Conservation (phyloP, 2,797 vertebrate genomes). For the Ctenosaura bakeri region DNA sequence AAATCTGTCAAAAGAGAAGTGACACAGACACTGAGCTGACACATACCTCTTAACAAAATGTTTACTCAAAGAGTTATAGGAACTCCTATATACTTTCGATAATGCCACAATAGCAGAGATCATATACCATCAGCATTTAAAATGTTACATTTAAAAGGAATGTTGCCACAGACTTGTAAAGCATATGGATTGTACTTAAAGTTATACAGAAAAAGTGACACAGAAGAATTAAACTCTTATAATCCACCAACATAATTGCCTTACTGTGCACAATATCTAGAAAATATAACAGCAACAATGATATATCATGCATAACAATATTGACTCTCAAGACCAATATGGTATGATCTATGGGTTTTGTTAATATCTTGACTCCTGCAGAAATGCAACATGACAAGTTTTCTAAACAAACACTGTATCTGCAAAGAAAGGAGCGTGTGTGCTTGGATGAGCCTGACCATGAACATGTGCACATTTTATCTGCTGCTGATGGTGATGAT, state of each 20-base stretch:
- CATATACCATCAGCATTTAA: not conserved
- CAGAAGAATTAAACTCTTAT: not conserved
- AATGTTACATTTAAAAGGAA: not conserved
- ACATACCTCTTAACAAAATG: not conserved
- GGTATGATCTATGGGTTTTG: not conserved
- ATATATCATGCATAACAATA: not conserved
- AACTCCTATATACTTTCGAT: not conserved
- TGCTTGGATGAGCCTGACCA: not conserved
- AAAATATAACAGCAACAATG: not conserved
- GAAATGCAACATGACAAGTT: not conserved
- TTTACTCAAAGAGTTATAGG: not conserved
- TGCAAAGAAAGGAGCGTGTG: not conserved
- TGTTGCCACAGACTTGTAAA: not conserved
- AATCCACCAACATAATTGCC: not conserved
- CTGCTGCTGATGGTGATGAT: too few species aligned
- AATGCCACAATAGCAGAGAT: not conserved
- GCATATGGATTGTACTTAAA: not conserved
- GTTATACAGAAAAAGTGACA: not conserved
- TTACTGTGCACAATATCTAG: not conserved
- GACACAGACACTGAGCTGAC: not conserved
- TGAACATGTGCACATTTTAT: not conserved
- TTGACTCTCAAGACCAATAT: not conserved
- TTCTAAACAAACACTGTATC: not conserved
- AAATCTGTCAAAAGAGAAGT: slow-evolving; percentile 65
- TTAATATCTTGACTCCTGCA: not conserved